Conservation (phyloP, 1,140 invertebrate species). For the Oreohelix idahoensis region DNA sequence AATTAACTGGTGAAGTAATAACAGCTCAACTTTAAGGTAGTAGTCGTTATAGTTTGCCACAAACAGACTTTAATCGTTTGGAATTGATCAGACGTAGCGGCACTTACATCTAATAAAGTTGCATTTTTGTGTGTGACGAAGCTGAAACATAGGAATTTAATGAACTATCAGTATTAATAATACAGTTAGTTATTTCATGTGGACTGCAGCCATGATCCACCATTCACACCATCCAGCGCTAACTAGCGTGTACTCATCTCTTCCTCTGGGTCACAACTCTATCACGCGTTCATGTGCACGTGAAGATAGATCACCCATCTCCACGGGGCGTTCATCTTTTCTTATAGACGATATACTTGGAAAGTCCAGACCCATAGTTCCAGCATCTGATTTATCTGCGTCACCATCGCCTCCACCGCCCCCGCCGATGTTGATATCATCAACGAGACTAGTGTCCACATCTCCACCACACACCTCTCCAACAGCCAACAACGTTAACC, state of each 20-base stretch:
- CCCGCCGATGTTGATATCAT: not conserved
- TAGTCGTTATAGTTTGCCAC: no score
- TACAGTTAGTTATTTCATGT: not conserved
- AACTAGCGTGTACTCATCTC: not conserved
- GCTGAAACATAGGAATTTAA: not conserved
- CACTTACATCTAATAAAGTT: no score
- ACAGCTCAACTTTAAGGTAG: no score
- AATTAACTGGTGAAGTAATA: no score
- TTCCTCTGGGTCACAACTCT: not conserved
- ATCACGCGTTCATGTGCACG: not conserved
- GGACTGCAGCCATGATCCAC: constrained; percentile 17
- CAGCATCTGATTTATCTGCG: not conserved
- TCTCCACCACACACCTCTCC: not conserved
- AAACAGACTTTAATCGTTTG: no score
- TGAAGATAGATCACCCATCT: not conserved
- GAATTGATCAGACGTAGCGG: no score
- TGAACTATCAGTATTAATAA: not conserved
- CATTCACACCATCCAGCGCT: constrained; percentile 1
- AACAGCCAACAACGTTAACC: not conserved
- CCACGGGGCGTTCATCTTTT: constrained; percentile 51
- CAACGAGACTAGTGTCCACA: not conserved
- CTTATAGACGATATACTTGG: constrained; percentile 64
- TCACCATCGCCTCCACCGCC: constrained; percentile 1
- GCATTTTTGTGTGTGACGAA: no score
- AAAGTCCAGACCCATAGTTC: constrained; percentile 23